Evolutionary conservation across 2,113 vertebrate genomes (phyloP), one percentile per base, ranked within the genome.

Genomic region (Ceyx cyanopectus): DNA sequence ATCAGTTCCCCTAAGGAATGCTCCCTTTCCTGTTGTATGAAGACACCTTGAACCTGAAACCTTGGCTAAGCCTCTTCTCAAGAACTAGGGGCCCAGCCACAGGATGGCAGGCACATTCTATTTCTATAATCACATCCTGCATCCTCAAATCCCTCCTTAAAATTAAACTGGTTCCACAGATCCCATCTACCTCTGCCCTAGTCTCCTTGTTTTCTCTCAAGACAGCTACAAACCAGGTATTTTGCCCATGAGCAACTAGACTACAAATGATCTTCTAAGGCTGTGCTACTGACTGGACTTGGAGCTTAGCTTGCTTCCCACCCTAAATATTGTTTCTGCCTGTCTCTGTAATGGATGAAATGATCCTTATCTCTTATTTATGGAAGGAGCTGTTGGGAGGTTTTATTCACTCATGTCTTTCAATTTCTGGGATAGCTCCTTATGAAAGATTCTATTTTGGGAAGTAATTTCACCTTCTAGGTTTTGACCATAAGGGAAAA

Each of bases 391-490:
- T 89, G 60, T 32, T 93, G 81, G 68, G 87, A 93, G 76, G 45
- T 83, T 92, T 94, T 77, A 87, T 91, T 93, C 63, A 93, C 73
- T 48, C 53, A 60, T 70, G 53, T 76, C 78, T 89, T 82, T 74
- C 56, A 65, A 92, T 83, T 79, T 66, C 68, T 69, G 76, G 60
- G 63, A 46, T 92, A 61, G 67, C 75, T 80, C 75, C 79, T 50
- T 79, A 89, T 75, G 75, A 63, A 74, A 80, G 87, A 83, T 58
- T 58, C 72, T 89, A 74, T 83, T 96, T 93, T 45, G 45, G 76
- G 81, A 89, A 93, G 75, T 91, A 87, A 93, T 92, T 94, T 94
- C 68, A 92, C 87, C 68, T 89, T 91, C 75, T 74, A 78, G 87
- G 75, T 92, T 96, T 96, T 60, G 53, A 45, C 75, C 79, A 30